These are phyloP conservation scores for Ptilonorhynchus violaceus DNA, from an alignment of 2,113 vertebrate genomes.

Conservation along the genomic window DNA sequence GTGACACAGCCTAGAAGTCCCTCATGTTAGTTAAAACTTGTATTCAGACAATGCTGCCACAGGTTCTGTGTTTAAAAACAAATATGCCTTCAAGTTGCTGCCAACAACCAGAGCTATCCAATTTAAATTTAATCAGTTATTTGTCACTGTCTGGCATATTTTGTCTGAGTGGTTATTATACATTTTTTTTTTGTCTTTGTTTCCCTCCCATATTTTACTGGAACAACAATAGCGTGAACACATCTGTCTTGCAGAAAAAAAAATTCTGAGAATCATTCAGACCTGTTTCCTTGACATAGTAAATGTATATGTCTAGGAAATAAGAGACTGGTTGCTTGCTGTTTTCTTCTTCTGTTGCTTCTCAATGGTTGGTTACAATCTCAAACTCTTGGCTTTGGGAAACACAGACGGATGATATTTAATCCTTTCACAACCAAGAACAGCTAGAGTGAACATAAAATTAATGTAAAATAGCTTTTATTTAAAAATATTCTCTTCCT, in stretches of 20 bases:
- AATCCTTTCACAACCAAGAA: neutral
- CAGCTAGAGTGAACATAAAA: neutral
- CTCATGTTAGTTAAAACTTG: neutral
- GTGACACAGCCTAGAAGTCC: neutral
- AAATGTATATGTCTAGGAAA: neutral
- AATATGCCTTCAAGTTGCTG: slow-evolving; percentile 4
- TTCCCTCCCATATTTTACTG: neutral
- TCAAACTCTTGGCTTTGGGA: neutral
- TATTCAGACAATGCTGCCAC: neutral
- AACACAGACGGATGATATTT: neutral
- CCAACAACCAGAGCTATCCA: neutral
- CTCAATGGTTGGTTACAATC: neutral
- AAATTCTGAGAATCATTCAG: neutral
- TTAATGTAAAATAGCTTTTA: neutral
- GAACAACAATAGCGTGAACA: neutral
- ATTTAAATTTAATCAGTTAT: slow-evolving; percentile 51
- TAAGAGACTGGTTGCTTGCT: neutral
- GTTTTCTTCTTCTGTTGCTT: neutral
- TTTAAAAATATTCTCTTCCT: neutral
- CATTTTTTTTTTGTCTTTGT: neutral
- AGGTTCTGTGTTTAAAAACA: neutral
- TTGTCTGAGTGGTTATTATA: neutral
- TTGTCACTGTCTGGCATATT: slow-evolving; percentile 33
- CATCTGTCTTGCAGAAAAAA: neutral
- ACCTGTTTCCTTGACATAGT: neutral